Evolutionary conservation across 2,888 invertebrate genomes (phyloP), one percentile per base, ranked within the genome.

Genomic region (Biston stratarius): DNA sequence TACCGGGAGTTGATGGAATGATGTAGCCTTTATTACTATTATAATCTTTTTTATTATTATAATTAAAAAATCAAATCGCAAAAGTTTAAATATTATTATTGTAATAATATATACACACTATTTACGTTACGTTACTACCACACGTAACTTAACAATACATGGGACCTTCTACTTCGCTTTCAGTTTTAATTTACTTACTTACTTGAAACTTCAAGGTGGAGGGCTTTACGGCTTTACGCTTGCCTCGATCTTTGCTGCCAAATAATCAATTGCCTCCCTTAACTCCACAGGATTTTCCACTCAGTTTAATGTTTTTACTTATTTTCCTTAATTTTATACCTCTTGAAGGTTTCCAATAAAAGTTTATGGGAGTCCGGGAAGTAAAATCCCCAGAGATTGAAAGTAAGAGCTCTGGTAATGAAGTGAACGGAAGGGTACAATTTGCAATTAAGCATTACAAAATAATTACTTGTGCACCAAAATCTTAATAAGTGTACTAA

Each of bases 181-280:
- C 68, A 58, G 66, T 75, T 83, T 83, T 83, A 84, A 85, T 83
- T 81, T 78, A 80, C 80, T 84, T 78, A 80, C 79, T 84, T 86
- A 82, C 81, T 59, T 49, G 74, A 71, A 55, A 76, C 73, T 75
- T 77, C 73, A 73, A 64, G 70, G 69, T 58, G 66, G 64, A 57
- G 63, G 72, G 72, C 64, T 62, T 83, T 81, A 85, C 78, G 80
- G 80, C 77, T 82, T 79, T 71, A 69, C 78, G 75, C 75, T 74
- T 73, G 67, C 74, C 73, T 80, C 74, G 75, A 79, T 79, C 78
- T 75, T 77, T 61, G 71, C 73, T 77, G 76, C 80, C 76, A 80
- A 79, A 77, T 80, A 82, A 77, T 74, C 78, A 77, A 81, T 80
- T 77, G 78, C 77, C 71, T 80, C 74, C 74, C 72, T 69, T 75